Percentiles rank a stretch among this genome's conserved stretches.
Conservation (phyloP, 2,113 vertebrate genomes). For the Chionomys nivalis region DNA sequence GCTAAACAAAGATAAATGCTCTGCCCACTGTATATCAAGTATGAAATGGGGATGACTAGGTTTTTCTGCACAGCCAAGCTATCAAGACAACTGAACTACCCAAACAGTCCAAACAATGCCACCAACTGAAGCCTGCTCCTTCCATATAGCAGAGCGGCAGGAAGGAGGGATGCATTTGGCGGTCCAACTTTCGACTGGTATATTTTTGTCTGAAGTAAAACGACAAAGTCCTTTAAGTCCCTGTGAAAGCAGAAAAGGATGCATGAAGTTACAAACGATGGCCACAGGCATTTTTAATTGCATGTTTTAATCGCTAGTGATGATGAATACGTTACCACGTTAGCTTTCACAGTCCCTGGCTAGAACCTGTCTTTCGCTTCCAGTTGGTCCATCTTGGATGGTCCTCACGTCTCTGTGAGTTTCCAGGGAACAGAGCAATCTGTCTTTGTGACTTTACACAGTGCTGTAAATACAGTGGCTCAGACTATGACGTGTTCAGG, state of each 20-base stretch:
- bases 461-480: not conserved
- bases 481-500: accelerated
- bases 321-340: not conserved
- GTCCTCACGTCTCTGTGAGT: not conserved
- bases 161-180: not conserved
- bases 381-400: constrained; percentile 1
- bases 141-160: not conserved
- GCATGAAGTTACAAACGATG: not conserved
- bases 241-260: constrained; percentile 11
- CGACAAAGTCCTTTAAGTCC: constrained; percentile 33
- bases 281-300: constrained; percentile 27
- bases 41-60: not conserved
- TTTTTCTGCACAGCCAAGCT: not conserved
- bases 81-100: not conserved
- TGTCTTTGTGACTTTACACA: not conserved
- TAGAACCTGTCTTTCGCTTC: not conserved
- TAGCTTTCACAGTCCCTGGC: not conserved
- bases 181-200: constrained; percentile 8
- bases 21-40: not conserved
- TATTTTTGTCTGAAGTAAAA: not conserved
- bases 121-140: not conserved
- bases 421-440: not conserved
- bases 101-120: not conserved
- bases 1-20: not conserved
- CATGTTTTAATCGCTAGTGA: constrained; percentile 41